Base-by-base conservation (phyloP, 2,113 vertebrate species). In the Equus quagga region DNA sequence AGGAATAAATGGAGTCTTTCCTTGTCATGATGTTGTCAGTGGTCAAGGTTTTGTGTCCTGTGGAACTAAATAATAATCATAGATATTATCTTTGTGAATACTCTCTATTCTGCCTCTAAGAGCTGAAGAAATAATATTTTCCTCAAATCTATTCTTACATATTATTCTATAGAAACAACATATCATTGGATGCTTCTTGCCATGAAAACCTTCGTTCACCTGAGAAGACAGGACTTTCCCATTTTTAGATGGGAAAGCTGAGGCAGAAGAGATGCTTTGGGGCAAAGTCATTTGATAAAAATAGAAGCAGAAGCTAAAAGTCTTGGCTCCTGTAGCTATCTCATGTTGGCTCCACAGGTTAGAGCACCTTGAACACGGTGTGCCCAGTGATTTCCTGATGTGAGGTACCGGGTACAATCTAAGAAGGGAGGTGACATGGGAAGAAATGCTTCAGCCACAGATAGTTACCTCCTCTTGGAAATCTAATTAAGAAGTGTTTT, bases 361-460 rank as follows among this genome's bases (percentile, higher is more conserved):
- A 46, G 11, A 54, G 26, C 36, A 36, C 2, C 26, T 15, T 18
- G 67, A 41, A 17, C 3, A 8, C 4, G 0, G 0, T 2, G 7
- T 49, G 3, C 31, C 51, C 65, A 23, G 11, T 5, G 26, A 54
- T 33, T n/a, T 70, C 2, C 28, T 9, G 70, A 62, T 12, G 58
- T 6, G 11, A n/a, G 82, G 0, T 2, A 28, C 24, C 0, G 0
- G 21, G 14, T 21, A 12, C 0, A 3, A 24, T 8, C 21, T 24
- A 28, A 46, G 31, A 24, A 31, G 26, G 8, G 36, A n/a, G 51
- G 8, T 10, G 62, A 12, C 6, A 19, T 31, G n/a, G 44, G 41
- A 23, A 84, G 60, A 65, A 65, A 72, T 3, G 5, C 51, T 51
- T 14, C 4, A 46, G 56, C 89, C 18, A 21, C 2, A 26, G 26